These are phyloP conservation scores for Hippocampus zosterae DNA, from an alignment of 2,113 vertebrate genomes.

Conservation along the genomic window DNA sequence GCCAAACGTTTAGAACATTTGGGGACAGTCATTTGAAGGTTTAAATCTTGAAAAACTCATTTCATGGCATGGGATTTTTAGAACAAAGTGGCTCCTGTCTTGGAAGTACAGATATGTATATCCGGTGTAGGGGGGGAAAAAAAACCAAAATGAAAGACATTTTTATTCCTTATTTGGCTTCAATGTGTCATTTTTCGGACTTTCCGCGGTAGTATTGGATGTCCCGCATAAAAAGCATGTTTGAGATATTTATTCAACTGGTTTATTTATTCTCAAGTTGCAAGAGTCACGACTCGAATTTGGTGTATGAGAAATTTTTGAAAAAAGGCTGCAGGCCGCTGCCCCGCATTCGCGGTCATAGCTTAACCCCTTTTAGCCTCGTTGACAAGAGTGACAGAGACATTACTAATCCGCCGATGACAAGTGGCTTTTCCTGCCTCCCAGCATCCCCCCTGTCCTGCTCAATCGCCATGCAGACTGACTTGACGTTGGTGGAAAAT, in stretches of 20 bases:
- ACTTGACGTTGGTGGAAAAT: neutral
- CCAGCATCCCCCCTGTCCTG: neutral
- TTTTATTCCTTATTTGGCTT: neutral
- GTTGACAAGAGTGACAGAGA: slow-evolving; percentile 59
- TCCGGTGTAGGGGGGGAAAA: neutral
- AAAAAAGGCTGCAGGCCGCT: neutral
- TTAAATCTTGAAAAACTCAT: neutral
- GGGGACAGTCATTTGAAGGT: neutral
- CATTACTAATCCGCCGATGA: slow-evolving; percentile 61
- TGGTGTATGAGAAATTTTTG: neutral
- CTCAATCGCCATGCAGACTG: neutral
- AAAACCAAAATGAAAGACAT: neutral
- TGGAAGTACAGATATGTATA: too few species aligned
- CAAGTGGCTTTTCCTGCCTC: slow-evolving; percentile 44
- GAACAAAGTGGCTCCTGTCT: too few species aligned
- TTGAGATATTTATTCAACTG: neutral
- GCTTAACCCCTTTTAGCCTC: slow-evolving; percentile 57
- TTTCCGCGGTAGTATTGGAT: neutral
- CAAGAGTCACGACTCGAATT: neutral
- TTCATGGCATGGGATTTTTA: too few species aligned
- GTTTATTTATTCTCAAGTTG: neutral
- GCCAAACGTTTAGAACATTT: neutral
- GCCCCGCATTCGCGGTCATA: slow-evolving; percentile 20
- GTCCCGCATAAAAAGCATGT: neutral
- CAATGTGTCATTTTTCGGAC: neutral